Conservation (phyloP, 2,113 vertebrate genomes). For the Nerophis ophidion region DNA sequence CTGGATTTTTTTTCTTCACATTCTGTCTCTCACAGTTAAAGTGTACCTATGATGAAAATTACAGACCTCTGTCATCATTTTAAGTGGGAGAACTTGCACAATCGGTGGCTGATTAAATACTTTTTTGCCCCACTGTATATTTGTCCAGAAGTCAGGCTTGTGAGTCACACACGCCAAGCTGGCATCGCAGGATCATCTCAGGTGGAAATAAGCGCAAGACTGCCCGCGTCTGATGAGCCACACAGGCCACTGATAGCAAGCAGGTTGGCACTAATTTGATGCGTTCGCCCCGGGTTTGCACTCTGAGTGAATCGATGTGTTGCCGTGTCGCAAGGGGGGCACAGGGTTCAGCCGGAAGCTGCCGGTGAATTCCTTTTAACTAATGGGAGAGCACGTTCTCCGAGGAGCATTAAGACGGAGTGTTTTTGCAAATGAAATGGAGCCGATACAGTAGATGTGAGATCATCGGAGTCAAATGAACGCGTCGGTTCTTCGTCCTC, state of each 20-base stretch:
- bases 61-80: too few species aligned
- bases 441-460: constrained; percentile 53
- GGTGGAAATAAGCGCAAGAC: constrained; percentile 21
- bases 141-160: too few species aligned
- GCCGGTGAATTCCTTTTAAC: constrained; percentile 48
- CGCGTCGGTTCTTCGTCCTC: constrained; percentile 23
- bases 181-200: constrained; percentile 10
- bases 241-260: constrained; percentile 26
- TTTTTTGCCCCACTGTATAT: too few species aligned
- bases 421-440: constrained; percentile 59
- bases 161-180: constrained; percentile 39
- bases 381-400: constrained; percentile 59
- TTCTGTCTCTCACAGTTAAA: too few species aligned
- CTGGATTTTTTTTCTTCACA: too few species aligned
- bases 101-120: too few species aligned
- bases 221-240: constrained; percentile 33
- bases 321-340: constrained; percentile 20
- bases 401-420: constrained; percentile 47
- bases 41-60: too few species aligned
- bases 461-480: constrained; percentile 4
- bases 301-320: constrained; percentile 25
- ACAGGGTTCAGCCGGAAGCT: constrained; percentile 20
- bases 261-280: constrained; percentile 32
- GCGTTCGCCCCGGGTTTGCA: constrained; percentile 29
- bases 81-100: too few species aligned